Evolutionary conservation across 2,797 vertebrate species (phyloP).

Genomic region (Parambassis ranga): DNA sequence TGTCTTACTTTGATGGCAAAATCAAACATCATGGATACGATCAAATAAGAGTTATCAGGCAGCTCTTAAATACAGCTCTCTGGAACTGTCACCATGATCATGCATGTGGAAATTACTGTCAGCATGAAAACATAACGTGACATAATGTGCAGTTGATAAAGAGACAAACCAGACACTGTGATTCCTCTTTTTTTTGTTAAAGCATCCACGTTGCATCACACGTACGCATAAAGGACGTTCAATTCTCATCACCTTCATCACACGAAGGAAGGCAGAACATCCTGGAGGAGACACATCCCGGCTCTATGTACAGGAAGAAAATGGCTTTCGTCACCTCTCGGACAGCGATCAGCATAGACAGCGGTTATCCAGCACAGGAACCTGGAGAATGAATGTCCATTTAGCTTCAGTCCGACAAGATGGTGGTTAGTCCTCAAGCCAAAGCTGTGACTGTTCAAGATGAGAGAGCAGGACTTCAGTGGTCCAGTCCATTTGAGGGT

Average conservation of each 20-base stretch:
- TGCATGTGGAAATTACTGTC: conserved; percentile 41
- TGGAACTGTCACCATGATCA: conserved; percentile 25
- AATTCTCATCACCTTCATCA: conserved; percentile 27
- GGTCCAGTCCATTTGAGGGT: background rate
- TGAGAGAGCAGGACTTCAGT: background rate
- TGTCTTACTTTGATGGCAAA: conserved; percentile 7
- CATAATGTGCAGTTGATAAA: conserved; percentile 9
- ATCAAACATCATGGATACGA: conserved; percentile 17
- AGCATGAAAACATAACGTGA: too few species aligned
- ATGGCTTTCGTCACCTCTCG: conserved; percentile 72
- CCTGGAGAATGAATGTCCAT: conserved; percentile 1
- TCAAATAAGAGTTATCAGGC: conserved; percentile 23
- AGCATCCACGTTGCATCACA: conserved; percentile 53
- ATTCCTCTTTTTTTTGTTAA: conserved; percentile 48
- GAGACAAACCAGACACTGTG: conserved; percentile 23
- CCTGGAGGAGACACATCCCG: conserved; percentile 48
- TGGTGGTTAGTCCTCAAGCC: conserved; percentile 3
- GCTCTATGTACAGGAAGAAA: conserved; percentile 69
- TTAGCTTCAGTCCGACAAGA: conserved; percentile 11
- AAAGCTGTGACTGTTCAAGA: conserved; percentile 1
- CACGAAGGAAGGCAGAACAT: conserved; percentile 50
- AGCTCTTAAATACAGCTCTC: conserved; percentile 18
- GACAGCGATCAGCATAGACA: background rate
- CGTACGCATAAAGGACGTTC: conserved; percentile 49
- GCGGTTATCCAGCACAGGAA: conserved; percentile 19